Evolutionary conservation across 2,888 invertebrate species (phyloP).

Genomic region (Seladonia tumulorum): DNA sequence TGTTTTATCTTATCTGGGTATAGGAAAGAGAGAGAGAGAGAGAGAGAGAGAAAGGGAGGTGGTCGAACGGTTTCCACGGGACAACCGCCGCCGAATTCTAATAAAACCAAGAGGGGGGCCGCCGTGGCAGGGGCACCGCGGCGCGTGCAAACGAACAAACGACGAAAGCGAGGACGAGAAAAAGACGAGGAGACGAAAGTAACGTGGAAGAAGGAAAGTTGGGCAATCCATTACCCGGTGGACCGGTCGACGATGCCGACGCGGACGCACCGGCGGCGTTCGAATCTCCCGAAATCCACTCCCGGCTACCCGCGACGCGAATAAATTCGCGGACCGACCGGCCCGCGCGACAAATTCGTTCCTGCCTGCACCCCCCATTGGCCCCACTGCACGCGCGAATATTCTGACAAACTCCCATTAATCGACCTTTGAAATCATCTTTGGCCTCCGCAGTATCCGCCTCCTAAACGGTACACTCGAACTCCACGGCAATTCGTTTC

Average conservation of each 20-base stretch:
- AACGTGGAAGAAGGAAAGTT: slow-evolving; percentile 50
- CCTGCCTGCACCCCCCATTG: background rate
- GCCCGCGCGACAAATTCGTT: slow-evolving; percentile 18
- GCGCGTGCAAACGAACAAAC: slow-evolving; percentile 29
- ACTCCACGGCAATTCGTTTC: background rate
- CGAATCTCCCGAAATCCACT: slow-evolving; percentile 49
- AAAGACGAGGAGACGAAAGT: slow-evolving; percentile 4
- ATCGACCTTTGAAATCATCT: background rate
- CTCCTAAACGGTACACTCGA: background rate
- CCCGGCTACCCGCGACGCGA: slow-evolving; percentile 36
- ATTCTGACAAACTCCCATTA: background rate
- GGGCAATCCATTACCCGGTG: slow-evolving; percentile 64
- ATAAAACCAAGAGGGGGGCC: slow-evolving; percentile 52
- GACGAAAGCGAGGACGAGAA: background rate
- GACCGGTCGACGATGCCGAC: slow-evolving; percentile 46
- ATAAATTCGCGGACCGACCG: slow-evolving; percentile 48
- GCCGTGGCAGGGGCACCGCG: slow-evolving; percentile 20
- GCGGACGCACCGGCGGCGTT: slow-evolving; percentile 24
- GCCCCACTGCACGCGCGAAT: background rate
- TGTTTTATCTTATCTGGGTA: slow-evolving; percentile 61
- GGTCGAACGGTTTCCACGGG: slow-evolving; percentile 31
- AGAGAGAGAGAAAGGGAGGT: background rate
- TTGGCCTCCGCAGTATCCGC: background rate
- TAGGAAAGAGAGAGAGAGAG: background rate
- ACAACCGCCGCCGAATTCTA: slow-evolving; percentile 57